Evolutionary conservation across 2,888 invertebrate species (phyloP).

Genomic region (Cheilosia urbana): DNA sequence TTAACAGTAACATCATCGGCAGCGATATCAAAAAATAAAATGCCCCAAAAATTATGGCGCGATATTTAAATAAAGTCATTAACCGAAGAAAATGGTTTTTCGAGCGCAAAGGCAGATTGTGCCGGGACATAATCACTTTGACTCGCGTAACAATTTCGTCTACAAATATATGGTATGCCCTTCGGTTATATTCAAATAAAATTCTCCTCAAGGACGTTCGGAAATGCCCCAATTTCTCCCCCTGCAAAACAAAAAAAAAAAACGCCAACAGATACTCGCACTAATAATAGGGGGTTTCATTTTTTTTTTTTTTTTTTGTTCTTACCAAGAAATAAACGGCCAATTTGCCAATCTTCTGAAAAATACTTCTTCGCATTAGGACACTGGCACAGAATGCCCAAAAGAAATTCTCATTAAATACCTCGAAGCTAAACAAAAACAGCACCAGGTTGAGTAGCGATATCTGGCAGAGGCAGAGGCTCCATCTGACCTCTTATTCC

Average conservation of each 20-base stretch:
- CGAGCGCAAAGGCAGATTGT: constrained; percentile 40
- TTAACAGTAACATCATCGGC: constrained; percentile 9
- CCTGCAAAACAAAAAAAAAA: too few relatives aligned
- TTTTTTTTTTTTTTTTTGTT: constrained; percentile 17
- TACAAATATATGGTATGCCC: constrained; percentile 4
- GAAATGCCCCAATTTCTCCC: constrained; percentile 28
- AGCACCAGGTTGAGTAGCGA: constrained; percentile 1
- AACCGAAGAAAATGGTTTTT: constrained; percentile 51
- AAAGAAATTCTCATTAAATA: constrained; percentile 61
- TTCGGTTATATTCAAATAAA: neutral
- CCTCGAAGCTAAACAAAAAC: constrained; percentile 55
- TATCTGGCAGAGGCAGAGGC: constrained; percentile 38
- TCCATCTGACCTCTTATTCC: constrained; percentile 37
- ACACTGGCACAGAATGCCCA: constrained; percentile 36
- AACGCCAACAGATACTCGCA: constrained; percentile 48
- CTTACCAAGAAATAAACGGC: constrained; percentile 40
- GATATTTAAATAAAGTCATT: constrained; percentile 68
- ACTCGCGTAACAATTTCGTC: constrained; percentile 22
- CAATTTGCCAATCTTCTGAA: constrained; percentile 38
- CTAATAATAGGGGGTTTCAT: constrained; percentile 7
- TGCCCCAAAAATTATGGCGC: constrained; percentile 24
- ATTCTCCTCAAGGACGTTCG: constrained; percentile 45
- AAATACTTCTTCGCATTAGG: neutral
- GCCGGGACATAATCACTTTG: neutral
- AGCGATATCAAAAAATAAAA: constrained; percentile 27